Evolutionary conservation across 2,888 invertebrate species (phyloP).

Genomic region (Apamea monoglypha): DNA sequence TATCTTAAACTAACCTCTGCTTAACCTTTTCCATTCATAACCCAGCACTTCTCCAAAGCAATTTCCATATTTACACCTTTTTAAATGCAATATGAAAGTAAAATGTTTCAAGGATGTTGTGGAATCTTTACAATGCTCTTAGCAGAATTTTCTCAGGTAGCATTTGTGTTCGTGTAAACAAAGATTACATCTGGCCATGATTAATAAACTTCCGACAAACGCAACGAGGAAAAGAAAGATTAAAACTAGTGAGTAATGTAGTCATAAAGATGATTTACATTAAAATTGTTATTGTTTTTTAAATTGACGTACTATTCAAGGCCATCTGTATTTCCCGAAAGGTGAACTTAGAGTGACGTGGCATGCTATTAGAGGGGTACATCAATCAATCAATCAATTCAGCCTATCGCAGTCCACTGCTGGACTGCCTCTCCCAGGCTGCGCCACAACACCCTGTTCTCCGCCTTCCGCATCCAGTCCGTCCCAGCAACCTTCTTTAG

Average conservation of each 20-base stretch:
- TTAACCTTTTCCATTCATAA: conserved; percentile 11
- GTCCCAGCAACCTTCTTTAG: too few relatives aligned
- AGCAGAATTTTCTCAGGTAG: conserved; percentile 12
- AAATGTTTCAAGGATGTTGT: conserved; percentile 30
- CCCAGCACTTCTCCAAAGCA: conserved; percentile 5
- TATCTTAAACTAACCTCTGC: conserved; percentile 3
- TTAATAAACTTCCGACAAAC: conserved; percentile 44
- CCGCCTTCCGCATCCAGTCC: too few relatives aligned
- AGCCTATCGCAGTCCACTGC: too few relatives aligned
- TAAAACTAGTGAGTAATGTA: conserved; percentile 41
- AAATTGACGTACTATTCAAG: not conserved
- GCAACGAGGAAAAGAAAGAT: conserved; percentile 33
- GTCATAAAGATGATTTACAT: conserved; percentile 19
- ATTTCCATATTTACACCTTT: conserved; percentile 25
- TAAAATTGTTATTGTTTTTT: not conserved
- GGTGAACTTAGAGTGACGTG: not conserved
- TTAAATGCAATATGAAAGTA: conserved; percentile 34
- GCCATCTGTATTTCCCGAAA: not conserved
- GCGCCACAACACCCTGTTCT: too few relatives aligned
- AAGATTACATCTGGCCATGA: conserved; percentile 36
- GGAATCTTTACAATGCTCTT: conserved; percentile 1
- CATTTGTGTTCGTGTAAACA: not conserved
- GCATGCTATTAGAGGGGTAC: not conserved
- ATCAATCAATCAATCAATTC: too few relatives aligned
- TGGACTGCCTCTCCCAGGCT: too few relatives aligned